Evolutionary conservation across 2,797 vertebrate genomes (phyloP), one percentile per base, ranked within the genome.

Genomic region (Onychomys arenicola): DNA sequence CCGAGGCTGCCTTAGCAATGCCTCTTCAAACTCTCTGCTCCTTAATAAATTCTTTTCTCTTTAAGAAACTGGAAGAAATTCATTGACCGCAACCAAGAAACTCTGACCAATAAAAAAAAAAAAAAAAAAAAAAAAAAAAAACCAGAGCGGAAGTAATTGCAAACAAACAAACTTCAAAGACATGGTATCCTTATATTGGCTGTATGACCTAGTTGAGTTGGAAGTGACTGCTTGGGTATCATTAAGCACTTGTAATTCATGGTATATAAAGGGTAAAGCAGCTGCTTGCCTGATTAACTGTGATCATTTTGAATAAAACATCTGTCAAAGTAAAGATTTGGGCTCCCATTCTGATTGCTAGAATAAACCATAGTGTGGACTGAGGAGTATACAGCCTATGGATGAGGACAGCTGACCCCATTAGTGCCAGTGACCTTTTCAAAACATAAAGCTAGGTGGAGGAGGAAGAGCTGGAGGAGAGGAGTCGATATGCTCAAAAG

Each of bases 61-160:
- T 83, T 83, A 78, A 97, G 91, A 59, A 92, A 94, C 77, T 40
- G 86, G 7, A 95, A 67, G 71, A 91, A 95, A 89, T 91, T 93
- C 40, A 61, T 55, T 89, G 46, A 78, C 34, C 21, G 1, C 43
- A 73, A 73, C 59, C 90, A 94, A 96, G 40, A 57, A 92, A 91
- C 10, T 93, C 57, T 78, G n/a, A 82, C 71, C 73, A 94, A 71
- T 92, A 87, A 91, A 52, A 87, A 55, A 89, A 94, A n/a, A n/a
- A n/a, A n/a, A n/a, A n/a, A n/a, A n/a, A n/a, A 87, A 91, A 52
- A 87, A 55, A 89, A 94, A n/a, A n/a, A n/a, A n/a, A n/a, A n/a
- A n/a, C n/a, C 89, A 14, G 71, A 93, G 83, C 57, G 65, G 49
- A 95, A 93, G 55, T 85, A 67, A 90, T 89, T 73, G 23, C 17